A percentile compares a stretch with the other conserved stretches of the same genome.
phyloP scores from a whole-genome alignment of 2,113 vertebrate genomes.

The Cyanistes caeruleus region DNA sequence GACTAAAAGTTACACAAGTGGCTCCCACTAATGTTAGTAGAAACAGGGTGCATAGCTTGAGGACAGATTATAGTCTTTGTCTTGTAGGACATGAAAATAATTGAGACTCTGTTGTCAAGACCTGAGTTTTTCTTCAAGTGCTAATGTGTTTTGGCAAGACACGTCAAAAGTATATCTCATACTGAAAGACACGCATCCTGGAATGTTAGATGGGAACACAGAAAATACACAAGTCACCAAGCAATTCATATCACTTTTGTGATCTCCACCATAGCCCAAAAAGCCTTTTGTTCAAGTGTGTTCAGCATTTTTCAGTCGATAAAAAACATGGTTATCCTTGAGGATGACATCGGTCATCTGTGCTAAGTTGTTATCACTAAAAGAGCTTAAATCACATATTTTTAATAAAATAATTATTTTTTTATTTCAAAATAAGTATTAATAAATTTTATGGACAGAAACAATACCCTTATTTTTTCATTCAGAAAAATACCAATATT shows the following conservation, averaged over 20 bases:
- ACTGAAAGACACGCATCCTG: neutral
- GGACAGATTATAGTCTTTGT: constrained; percentile 44
- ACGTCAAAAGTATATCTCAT: neutral
- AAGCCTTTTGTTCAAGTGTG: neutral
- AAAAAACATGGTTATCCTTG: neutral
- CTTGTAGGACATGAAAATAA: constrained; percentile 37
- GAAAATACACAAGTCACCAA: neutral
- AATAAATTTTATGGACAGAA: neutral
- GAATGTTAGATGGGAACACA: neutral
- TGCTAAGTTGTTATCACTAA: neutral
- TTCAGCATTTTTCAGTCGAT: neutral
- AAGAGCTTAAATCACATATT: neutral
- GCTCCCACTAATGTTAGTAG: neutral
- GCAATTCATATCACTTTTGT: neutral
- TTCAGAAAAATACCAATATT: neutral
- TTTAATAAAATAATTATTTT: neutral
- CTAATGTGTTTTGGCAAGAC: constrained; percentile 1
- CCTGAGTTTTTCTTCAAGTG: neutral
- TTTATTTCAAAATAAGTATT: neutral
- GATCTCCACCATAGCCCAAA: neutral
- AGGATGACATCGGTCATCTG: neutral
- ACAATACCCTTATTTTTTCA: neutral
- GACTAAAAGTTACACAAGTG: neutral
- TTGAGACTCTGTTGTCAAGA: constrained; percentile 49
- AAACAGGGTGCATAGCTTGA: constrained; percentile 13